Conservation (phyloP, 2,888 invertebrate species). For the Gnatocerus cornutus region DNA sequence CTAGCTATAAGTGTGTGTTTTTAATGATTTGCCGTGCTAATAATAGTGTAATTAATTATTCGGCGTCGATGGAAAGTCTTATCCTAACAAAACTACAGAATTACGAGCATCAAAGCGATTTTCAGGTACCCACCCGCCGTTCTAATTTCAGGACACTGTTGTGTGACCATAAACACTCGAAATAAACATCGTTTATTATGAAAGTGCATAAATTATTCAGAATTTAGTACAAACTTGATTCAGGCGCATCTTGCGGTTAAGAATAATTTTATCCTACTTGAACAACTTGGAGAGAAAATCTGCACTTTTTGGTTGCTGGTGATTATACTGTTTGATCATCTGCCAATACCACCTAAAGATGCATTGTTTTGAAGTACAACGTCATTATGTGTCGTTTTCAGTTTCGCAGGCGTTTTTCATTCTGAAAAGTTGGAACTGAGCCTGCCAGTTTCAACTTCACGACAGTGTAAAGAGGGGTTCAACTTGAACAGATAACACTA, state of each 20-base stretch:
- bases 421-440: conserved; percentile 29
- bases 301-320: not conserved
- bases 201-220: not conserved
- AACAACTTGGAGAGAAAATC: not conserved
- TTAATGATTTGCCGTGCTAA: conserved; percentile 30
- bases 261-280: not conserved
- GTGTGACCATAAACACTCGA: not conserved
- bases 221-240: not conserved
- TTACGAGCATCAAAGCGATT: not conserved
- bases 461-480: not conserved
- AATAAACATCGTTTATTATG: not conserved
- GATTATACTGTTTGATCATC: not conserved
- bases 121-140: not conserved
- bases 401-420: conserved; percentile 20
- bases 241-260: not conserved
- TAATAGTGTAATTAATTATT: conserved; percentile 41
- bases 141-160: conserved; percentile 2
- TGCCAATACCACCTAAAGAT: conserved; percentile 24
- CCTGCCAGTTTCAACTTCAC: conserved; percentile 11
- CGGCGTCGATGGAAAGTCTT: conserved; percentile 4
- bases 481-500: conserved; percentile 20
- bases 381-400: conserved; percentile 32
- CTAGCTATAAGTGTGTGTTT: conserved; percentile 35
- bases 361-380: conserved; percentile 28
- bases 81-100: conserved; percentile 6